phyloP scores from a whole-genome alignment of 2,888 invertebrate genomes.

The Ennomos erosarius region DNA sequence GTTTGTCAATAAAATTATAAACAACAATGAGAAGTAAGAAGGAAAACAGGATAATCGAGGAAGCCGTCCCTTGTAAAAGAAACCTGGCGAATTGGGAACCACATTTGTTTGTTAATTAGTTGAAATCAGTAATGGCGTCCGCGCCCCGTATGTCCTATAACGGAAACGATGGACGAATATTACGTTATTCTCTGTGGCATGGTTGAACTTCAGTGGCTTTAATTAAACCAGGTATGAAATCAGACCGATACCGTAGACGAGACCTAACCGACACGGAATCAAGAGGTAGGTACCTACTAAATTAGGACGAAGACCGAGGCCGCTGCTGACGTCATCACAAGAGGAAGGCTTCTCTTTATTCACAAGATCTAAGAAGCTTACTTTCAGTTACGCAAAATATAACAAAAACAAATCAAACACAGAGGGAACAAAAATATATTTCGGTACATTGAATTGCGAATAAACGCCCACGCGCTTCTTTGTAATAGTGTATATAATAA shows the following conservation, averaged over 20 bases:
- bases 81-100: constrained; percentile 14
- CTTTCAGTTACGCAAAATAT: background rate
- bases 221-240: background rate
- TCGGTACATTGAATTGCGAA: background rate
- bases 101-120: constrained; percentile 25
- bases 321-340: background rate
- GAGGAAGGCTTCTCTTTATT: background rate
- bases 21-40: constrained; percentile 1
- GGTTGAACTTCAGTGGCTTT: background rate
- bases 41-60: background rate
- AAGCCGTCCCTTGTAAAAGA: constrained; percentile 8
- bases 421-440: background rate
- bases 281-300: background rate
- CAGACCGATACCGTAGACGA: background rate
- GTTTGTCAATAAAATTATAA: constrained; percentile 7
- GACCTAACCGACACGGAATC: background rate
- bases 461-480: background rate
- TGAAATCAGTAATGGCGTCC: background rate
- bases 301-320: constrained; percentile 1
- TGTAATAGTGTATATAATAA: constrained; percentile 7
- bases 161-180: background rate
- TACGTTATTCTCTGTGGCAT: background rate
- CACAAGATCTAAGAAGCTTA: background rate
- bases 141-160: constrained; percentile 1
- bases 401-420: background rate